Conservation (phyloP, 2,888 invertebrate genomes). For the Thera britannica region DNA sequence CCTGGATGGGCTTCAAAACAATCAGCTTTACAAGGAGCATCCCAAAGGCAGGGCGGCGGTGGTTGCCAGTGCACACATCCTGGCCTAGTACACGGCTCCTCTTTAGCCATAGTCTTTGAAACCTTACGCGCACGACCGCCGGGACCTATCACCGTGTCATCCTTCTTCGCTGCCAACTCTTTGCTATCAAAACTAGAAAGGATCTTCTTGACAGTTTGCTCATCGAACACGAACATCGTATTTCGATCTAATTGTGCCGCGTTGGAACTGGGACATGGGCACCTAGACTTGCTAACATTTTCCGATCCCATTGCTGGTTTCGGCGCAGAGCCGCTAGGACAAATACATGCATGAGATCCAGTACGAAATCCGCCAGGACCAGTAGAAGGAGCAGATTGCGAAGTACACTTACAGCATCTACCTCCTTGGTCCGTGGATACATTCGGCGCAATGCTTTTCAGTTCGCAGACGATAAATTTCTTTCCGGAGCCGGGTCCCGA, state of each 20-base stretch:
- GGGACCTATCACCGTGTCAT: conserved; percentile 48
- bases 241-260: conserved; percentile 40
- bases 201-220: conserved; percentile 59
- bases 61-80: conserved; percentile 74
- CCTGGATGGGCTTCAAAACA: conserved; percentile 69
- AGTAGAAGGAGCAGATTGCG: conserved; percentile 39
- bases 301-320: conserved; percentile 26
- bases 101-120: conserved; percentile 48
- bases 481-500: conserved; percentile 59
- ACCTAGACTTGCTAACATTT: conserved; percentile 35
- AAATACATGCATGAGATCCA: conserved; percentile 41
- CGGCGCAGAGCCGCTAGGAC: conserved; percentile 30
- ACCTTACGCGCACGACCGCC: conserved; percentile 54
- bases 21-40: conserved; percentile 75
- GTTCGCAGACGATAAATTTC: conserved; percentile 77
- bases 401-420: conserved; percentile 74
- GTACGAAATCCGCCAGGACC: conserved; percentile 24
- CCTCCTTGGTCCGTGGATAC: conserved; percentile 52
- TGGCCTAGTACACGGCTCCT: conserved; percentile 66
- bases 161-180: conserved; percentile 47
- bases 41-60: conserved; percentile 74
- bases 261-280: conserved; percentile 45
- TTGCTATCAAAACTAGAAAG: conserved; percentile 59
- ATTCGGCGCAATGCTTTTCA: conserved; percentile 69
- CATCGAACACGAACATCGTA: conserved; percentile 59